Conservation (phyloP, 2,888 invertebrate genomes). For the Achlya flavicornis region DNA sequence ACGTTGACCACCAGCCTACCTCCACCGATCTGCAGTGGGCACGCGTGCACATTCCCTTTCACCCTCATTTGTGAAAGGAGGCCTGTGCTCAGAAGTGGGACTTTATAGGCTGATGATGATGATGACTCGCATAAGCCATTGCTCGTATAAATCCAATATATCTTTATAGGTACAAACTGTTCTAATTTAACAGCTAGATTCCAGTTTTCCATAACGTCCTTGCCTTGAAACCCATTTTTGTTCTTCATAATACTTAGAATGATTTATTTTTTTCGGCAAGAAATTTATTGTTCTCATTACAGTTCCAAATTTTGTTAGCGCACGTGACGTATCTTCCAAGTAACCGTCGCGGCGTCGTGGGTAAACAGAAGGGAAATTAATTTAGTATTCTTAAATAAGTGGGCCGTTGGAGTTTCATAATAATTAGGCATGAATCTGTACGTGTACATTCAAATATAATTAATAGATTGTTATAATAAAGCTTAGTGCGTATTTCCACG, state of each 20-base stretch:
- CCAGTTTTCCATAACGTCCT: slow-evolving; percentile 36
- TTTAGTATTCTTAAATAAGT: slow-evolving; percentile 20
- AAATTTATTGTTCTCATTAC: slow-evolving; percentile 62
- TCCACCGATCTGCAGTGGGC: no score
- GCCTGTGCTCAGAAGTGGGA: no score
- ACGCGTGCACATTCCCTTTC: no score
- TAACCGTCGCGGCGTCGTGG: slow-evolving; percentile 16
- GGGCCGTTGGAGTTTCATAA: slow-evolving; percentile 10
- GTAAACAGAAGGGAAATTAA: slow-evolving; percentile 30
- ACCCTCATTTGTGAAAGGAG: no score
- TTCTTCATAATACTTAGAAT: slow-evolving; percentile 43
- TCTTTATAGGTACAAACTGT: no score
- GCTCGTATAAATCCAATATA: no score
- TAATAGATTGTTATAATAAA: no score
- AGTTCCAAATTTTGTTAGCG: slow-evolving; percentile 49
- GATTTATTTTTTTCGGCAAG: slow-evolving; percentile 49
- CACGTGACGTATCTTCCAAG: slow-evolving; percentile 48
- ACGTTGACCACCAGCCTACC: no score
- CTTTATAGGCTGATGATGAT: no score
- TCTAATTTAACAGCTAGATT: no score
- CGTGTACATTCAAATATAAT: background rate
- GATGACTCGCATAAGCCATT: no score
- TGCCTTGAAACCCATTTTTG: slow-evolving; percentile 30
- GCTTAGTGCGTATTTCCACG: no score
- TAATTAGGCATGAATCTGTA: slow-evolving; percentile 10